These are phyloP conservation scores for Balearica regulorum DNA, from an alignment of 2,797 vertebrate species.

Conservation along the genomic window DNA sequence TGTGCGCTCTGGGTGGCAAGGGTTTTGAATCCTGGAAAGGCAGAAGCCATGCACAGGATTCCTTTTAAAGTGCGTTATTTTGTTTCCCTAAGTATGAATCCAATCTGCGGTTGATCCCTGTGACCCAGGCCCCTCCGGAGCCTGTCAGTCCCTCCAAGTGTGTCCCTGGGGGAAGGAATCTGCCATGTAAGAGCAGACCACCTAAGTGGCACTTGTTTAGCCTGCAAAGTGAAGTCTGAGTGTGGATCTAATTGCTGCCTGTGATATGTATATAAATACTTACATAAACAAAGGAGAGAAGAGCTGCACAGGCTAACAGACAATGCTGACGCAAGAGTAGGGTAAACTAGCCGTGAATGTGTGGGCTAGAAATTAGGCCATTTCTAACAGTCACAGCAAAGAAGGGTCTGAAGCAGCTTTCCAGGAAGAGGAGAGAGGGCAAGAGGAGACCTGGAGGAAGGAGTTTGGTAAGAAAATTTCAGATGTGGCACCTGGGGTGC, in stretches of 20 bases:
- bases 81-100: background rate
- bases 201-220: background rate
- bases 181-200: background rate
- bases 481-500: background rate
- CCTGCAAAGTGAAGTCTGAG: background rate
- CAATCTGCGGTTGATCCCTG: background rate
- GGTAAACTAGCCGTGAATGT: background rate
- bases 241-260: background rate
- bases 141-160: background rate
- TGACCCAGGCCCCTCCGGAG: background rate
- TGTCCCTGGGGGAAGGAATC: background rate
- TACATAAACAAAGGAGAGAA: background rate
- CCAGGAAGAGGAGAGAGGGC: background rate
- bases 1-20: rapidly evolving
- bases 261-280: background rate
- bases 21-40: background rate
- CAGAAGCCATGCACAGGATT: background rate
- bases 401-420: background rate
- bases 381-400: background rate
- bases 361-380: slow-evolving; percentile 20
- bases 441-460: background rate
- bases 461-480: background rate
- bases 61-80: background rate
- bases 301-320: background rate
- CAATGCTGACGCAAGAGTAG: background rate